Base-by-base conservation (phyloP, 2,888 invertebrate genomes). In the Mantis religiosa region DNA sequence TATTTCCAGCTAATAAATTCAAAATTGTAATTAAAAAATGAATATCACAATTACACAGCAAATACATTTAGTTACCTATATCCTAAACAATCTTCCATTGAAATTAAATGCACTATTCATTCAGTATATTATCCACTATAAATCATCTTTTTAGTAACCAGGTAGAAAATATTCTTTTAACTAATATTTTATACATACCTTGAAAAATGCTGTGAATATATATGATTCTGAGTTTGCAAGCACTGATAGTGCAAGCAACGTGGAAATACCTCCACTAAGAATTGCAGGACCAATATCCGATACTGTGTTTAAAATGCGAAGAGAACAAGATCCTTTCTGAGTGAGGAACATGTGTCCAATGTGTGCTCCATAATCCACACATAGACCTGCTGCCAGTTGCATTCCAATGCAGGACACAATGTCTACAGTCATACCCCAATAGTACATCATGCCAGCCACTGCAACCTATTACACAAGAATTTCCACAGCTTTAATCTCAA, bases 361-460 rank as follows among this genome's bases (percentile, higher is more conserved):
- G 92, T 97, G 97, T 3, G 97, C 96, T 0, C 97, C 97, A 91
- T 97, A 97, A 93, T 98, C 97, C 0, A 97, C 97, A 91, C 97
- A 97, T 87, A 98, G 93, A 87, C 97, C 97, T 90, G 97, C 96
- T 4, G 97, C 97, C 71, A 97, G 93, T 91, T 97, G 97, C 20
- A 97, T 93, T 47, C 96, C 97, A 89, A 97, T 97, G 92, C 97
- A 97, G 88, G 97, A 96, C 15, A 96, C 96, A 88, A 97, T 95
- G 92, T 97, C 97, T 82, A 98, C 96, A 4, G 97, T 97, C 92
- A 97, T 94, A 7, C 96, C 97, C 97, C 97, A 97, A 91, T 95
- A 94, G 92, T 96, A 96, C 96, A 97, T 97, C 92, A 95, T 96
- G 1, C 97, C 97, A 91, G 96, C 95, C 20, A 97, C 96, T 91